Percentiles rank a stretch among this genome's conserved stretches.
These are phyloP conservation scores for Andricus grossulariae DNA, from an alignment of 1,140 invertebrate species.

Conservation along the genomic window DNA sequence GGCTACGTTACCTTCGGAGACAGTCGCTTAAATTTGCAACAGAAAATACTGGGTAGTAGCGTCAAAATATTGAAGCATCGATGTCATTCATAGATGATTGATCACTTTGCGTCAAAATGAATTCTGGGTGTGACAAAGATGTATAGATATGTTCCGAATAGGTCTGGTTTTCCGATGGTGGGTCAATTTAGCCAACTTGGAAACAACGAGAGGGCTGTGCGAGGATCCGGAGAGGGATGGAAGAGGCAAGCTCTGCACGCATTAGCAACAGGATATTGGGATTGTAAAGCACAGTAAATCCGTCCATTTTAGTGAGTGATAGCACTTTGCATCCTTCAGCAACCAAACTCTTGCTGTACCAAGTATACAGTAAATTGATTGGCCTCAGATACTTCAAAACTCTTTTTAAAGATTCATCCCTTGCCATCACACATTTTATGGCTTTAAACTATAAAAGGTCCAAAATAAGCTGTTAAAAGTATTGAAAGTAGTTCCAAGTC, in stretches of 20 bases:
- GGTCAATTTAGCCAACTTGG: slow-evolving; percentile 3
- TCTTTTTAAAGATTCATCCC: not conserved
- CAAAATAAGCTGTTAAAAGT: too few species aligned
- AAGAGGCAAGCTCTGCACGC: slow-evolving; percentile 7
- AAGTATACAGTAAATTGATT: not conserved
- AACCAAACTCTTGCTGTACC: not conserved
- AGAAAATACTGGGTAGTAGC: not conserved
- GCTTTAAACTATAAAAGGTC: not conserved
- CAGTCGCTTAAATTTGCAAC: not conserved
- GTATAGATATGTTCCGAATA: not conserved
- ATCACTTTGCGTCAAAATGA: not conserved
- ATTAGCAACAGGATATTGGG: slow-evolving; percentile 18
- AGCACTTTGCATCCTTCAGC: slow-evolving; percentile 19
- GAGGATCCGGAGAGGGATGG: not conserved
- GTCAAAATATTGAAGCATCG: not conserved
- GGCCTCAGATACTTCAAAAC: not conserved
- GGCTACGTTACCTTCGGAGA: too few species aligned
- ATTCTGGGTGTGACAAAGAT: slow-evolving; percentile 13
- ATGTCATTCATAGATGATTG: not conserved
- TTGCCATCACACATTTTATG: not conserved
- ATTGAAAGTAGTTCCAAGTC: too few species aligned
- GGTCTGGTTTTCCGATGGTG: not conserved
- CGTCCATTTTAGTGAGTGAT: slow-evolving; percentile 16
- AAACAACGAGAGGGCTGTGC: not conserved
- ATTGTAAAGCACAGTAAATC: slow-evolving; percentile 9